These are phyloP conservation scores for Grantiella picta DNA, from an alignment of 2,113 vertebrate genomes.

Conservation along the genomic window DNA sequence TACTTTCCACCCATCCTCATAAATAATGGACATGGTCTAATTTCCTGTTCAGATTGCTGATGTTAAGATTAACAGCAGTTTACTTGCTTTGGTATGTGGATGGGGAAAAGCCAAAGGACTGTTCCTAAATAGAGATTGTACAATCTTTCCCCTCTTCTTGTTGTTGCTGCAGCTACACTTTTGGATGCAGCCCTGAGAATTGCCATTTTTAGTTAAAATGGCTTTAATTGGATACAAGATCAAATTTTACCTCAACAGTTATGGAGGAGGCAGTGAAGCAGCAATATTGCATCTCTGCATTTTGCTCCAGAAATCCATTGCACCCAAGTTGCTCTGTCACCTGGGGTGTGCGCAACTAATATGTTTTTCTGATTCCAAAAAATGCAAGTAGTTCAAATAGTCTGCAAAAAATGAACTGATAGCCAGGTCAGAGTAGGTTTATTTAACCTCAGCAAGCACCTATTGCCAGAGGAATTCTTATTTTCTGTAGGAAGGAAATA, in stretches of 20 bases:
- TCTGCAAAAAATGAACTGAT: not conserved
- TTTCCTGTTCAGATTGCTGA: not conserved
- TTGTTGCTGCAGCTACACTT: not conserved
- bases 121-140: not conserved
- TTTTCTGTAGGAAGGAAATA: not conserved
- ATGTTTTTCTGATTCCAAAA: not conserved
- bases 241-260: not conserved
- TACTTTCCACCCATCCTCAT: not conserved
- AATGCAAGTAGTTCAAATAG: not conserved
- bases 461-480: not conserved
- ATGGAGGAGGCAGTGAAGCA: not conserved
- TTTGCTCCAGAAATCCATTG: not conserved
- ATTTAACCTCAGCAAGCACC: not conserved
- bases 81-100: not conserved
- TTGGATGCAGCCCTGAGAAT: not conserved
- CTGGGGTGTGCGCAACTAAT: not conserved
- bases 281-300: not conserved
- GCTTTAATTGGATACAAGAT: not conserved
- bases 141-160: not conserved
- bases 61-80: not conserved
- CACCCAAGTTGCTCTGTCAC: not conserved
- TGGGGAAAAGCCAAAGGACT: not conserved
- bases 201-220: not conserved
- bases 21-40: constrained; percentile 16
- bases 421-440: not conserved